Conservation (phyloP, 2,888 invertebrate genomes). For the Xanthia icteritia region DNA sequence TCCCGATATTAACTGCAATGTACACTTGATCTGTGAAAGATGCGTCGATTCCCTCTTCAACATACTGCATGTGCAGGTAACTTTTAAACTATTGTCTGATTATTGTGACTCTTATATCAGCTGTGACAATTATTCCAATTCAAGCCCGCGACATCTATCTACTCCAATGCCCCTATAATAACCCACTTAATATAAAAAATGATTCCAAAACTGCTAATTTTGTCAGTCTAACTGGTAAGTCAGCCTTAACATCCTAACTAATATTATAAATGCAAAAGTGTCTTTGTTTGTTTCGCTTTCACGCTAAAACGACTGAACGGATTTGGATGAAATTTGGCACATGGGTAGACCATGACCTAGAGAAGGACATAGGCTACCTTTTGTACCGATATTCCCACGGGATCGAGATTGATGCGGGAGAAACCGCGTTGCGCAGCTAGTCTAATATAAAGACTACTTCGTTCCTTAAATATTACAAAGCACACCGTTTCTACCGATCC, state of each 20-base stretch:
- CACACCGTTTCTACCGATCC: not conserved
- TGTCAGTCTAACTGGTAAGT: no score
- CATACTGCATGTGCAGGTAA: conserved; percentile 86
- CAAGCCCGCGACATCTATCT: not conserved
- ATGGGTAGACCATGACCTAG: no score
- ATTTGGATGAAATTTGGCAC: no score
- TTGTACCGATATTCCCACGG: no score
- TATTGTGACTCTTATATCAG: not conserved
- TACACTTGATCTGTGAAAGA: conserved; percentile 87
- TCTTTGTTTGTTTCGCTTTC: no score
- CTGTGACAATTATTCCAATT: not conserved
- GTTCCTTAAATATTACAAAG: conserved; percentile 2
- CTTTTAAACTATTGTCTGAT: not conserved
- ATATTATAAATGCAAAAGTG: no score
- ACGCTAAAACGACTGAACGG: no score
- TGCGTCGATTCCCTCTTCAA: conserved; percentile 84
- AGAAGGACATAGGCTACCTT: no score
- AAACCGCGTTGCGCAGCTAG: no score
- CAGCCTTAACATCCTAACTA: no score
- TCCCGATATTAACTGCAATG: conserved; percentile 81
- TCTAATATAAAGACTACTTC: conserved; percentile 14
- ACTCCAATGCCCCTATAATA: not conserved
- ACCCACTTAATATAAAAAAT: not conserved
- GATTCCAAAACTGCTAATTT: not conserved
- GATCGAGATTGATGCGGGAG: no score